A percentile compares a stretch with the other conserved stretches of the same genome.
These are phyloP conservation scores for Eupithecia vulgata DNA, from an alignment of 2,888 invertebrate species.

Conservation along the genomic window DNA sequence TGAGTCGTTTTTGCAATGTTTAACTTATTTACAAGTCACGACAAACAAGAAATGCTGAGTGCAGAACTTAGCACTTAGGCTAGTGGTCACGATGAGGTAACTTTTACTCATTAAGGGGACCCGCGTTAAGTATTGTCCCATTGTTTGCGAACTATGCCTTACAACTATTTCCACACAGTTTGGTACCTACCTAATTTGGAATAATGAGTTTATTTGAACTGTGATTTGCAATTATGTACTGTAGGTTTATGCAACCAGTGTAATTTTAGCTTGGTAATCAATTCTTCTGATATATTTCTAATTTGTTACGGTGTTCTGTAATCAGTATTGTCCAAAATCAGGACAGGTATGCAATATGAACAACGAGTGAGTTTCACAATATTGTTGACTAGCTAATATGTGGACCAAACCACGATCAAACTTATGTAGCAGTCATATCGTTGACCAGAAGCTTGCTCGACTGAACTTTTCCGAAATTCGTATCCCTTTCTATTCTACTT, in stretches of 20 bases:
- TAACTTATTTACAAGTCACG: constrained; percentile 40
- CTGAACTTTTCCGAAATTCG: not conserved
- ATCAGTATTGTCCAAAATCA: not conserved
- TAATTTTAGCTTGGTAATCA: not conserved
- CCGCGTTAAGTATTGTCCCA: constrained; percentile 43
- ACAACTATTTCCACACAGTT: constrained; percentile 31
- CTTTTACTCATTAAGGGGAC: constrained; percentile 44
- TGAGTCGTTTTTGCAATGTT: constrained; percentile 20
- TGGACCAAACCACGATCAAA: not conserved
- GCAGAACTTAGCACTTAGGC: constrained; percentile 46
- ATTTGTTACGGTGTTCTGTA: not conserved
- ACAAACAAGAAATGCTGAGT: constrained; percentile 42
- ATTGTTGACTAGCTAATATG: constrained; percentile 16
- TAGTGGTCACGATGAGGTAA: constrained; percentile 40
- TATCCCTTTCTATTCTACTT: not conserved
- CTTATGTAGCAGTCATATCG: constrained; percentile 9
- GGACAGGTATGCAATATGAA: not conserved
- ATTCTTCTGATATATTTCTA: not conserved
- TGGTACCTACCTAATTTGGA: constrained; percentile 25
- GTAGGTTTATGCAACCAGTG: not conserved
- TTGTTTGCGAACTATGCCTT: constrained; percentile 40
- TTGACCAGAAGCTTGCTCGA: constrained; percentile 19
- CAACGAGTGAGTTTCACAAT: not conserved
- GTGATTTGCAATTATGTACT: constrained; percentile 23
- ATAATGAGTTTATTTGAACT: constrained; percentile 9